These are phyloP conservation scores for Hanleya hanleyi DNA, from an alignment of 2,888 invertebrate genomes.

Conservation along the genomic window DNA sequence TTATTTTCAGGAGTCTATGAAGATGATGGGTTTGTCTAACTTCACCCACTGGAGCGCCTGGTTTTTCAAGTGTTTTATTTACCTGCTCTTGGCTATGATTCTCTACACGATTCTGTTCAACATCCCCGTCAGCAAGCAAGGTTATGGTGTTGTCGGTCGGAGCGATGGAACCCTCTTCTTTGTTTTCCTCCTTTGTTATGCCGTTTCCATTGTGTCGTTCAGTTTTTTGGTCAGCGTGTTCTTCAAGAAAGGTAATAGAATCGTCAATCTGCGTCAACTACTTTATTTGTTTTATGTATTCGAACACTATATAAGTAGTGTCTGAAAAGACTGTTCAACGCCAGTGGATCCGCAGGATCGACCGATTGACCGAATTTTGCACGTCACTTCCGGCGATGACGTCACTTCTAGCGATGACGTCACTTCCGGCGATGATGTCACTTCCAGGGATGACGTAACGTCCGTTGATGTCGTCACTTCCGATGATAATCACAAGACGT, in stretches of 20 bases:
- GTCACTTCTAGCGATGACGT: too few species aligned
- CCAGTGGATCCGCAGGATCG: too few species aligned
- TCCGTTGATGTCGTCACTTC: too few species aligned
- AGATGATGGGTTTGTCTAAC: constrained; percentile 89
- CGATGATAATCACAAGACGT: too few species aligned
- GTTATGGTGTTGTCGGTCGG: constrained; percentile 47
- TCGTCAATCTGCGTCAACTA: too few species aligned
- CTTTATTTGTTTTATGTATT: too few species aligned
- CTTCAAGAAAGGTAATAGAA: constrained; percentile 82
- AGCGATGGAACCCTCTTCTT: constrained; percentile 79
- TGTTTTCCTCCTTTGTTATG: constrained; percentile 81
- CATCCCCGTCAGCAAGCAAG: constrained; percentile 42
- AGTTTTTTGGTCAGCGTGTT: constrained; percentile 85
- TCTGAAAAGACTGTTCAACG: too few species aligned
- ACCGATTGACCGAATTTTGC: too few species aligned
- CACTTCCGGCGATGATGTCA: too few species aligned
- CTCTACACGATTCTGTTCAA: constrained; percentile 72
- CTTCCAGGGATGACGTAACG: too few species aligned
- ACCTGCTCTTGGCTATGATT: constrained; percentile 79
- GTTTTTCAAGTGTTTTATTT: constrained; percentile 85
- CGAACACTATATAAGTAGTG: too few species aligned
- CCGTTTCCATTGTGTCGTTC: constrained; percentile 81
- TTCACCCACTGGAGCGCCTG: constrained; percentile 90
- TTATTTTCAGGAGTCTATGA: constrained; percentile 85
- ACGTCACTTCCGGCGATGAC: too few species aligned